Percentiles rank a stretch among this genome's conserved stretches.
These are phyloP conservation scores for Ornithorhynchus anatinus DNA, from an alignment of 2,113 vertebrate genomes.

Conservation along the genomic window DNA sequence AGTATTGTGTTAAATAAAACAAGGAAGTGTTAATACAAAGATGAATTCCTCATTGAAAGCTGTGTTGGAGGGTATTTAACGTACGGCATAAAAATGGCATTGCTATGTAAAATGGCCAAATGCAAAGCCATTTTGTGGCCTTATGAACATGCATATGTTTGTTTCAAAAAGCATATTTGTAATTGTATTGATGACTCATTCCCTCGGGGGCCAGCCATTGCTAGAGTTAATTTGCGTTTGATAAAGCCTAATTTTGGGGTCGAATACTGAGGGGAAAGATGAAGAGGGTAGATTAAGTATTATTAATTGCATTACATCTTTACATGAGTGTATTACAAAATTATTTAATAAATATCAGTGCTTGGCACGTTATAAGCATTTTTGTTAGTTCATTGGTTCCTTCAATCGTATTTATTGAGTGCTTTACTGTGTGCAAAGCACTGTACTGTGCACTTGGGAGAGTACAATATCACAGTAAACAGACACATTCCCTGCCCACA, in stretches of 20 bases:
- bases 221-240: conserved; percentile 36
- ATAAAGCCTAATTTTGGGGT: conserved; percentile 35
- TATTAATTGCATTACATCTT: too few species aligned
- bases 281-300: fast-evolving
- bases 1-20: conserved; percentile 38
- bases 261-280: neutral
- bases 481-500: too few species aligned
- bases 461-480: too few species aligned
- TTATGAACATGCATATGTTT: neutral
- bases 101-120: conserved; percentile 2
- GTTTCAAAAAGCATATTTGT: conserved; percentile 25
- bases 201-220: conserved; percentile 5
- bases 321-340: too few species aligned
- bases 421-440: too few species aligned
- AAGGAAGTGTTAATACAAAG: conserved; percentile 17
- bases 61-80: conserved; percentile 10
- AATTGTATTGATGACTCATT: conserved; percentile 34
- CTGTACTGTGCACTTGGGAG: too few species aligned
- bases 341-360: too few species aligned
- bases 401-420: too few species aligned
- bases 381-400: too few species aligned
- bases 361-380: too few species aligned
- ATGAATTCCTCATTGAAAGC: neutral
- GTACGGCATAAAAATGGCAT: conserved; percentile 19
- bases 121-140: conserved; percentile 13